phyloP scores from a whole-genome alignment of 2,888 invertebrate species.

The Dryobota labecula region DNA sequence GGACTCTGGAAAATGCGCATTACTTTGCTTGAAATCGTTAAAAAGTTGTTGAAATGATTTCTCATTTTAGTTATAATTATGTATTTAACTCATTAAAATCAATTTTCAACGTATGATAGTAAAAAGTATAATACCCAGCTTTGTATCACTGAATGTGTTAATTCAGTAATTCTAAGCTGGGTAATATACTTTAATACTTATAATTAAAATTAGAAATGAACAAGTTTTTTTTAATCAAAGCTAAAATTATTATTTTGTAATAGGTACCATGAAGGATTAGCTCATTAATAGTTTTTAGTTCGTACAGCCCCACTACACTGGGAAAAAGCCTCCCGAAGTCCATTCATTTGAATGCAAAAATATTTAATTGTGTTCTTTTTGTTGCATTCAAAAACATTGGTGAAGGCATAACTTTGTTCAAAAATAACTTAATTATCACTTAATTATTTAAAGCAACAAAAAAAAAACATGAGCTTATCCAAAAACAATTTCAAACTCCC shows the following conservation, averaged over 20 bases:
- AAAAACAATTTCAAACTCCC: constrained; percentile 19
- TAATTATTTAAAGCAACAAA: background rate
- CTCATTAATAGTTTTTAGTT: background rate
- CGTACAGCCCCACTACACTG: background rate
- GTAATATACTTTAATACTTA: too few relatives aligned
- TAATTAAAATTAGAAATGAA: background rate
- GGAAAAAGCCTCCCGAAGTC: background rate
- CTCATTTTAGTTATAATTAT: too few relatives aligned
- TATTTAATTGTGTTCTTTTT: background rate
- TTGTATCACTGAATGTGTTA: background rate
- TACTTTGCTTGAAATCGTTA: background rate
- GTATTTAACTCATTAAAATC: background rate
- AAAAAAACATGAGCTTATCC: constrained; percentile 14
- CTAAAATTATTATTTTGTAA: background rate
- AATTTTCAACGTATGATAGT: background rate
- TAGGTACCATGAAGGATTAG: background rate
- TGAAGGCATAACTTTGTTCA: background rate
- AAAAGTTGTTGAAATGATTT: too few relatives aligned
- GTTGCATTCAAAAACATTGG: background rate
- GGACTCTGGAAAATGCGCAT: background rate
- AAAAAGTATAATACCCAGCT: background rate
- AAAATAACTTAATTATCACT: background rate
- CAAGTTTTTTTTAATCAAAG: background rate
- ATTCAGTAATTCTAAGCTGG: too few relatives aligned
- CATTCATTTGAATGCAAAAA: background rate